Evolutionary conservation across 2,113 vertebrate genomes (phyloP), one percentile per base, ranked within the genome.

Genomic region (Chloropsis cyanopogon): DNA sequence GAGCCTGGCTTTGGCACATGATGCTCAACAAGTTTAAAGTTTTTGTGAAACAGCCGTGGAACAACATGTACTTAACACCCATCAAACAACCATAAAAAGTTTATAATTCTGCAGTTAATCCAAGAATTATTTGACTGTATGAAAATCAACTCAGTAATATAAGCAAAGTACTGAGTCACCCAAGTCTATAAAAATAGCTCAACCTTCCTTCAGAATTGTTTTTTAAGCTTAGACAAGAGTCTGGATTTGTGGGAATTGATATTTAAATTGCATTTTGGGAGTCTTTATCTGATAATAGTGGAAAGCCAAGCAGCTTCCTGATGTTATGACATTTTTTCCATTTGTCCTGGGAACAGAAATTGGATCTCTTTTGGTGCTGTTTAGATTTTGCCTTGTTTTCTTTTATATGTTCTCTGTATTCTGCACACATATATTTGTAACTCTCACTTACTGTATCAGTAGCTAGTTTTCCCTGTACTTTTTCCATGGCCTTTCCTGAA

Each of bases 71-170:
- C 14, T 39, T 26, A 53, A 68, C 6, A 69, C 3, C 6, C 14
- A 60, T 24, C 33, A 50, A n/a, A 5, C 1, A 1, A 4, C n/a
- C 50, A 54, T 42, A n/a, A 85, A 77, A 5, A 5, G 1, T 1
- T 23, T 22, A 6, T 19, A 37, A 42, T 29, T 39, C 22, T 35
- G 24, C 52, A 68, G 21, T 35, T 57, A 61, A 39, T 4, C 4
- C 9, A 35, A 33, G 35, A 69, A 25, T 54, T 10, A 31, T 78
- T 14, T 65, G 14, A 20, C 19, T 71, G 8, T 14, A 47, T 47
- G n/a, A 49, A 88, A 85, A 86, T 37, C 33, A 31, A 2, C 5
- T 71, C 14, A 37, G 11, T 14, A 71, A 17, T 39, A 28, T 12
- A 42, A 84, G 4, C 7, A 44, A 78, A 71, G 4, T 46, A 9